Evolutionary conservation across 2,113 vertebrate species (phyloP), one percentile per base, ranked within the genome.

Genomic region (Lota lota): DNA sequence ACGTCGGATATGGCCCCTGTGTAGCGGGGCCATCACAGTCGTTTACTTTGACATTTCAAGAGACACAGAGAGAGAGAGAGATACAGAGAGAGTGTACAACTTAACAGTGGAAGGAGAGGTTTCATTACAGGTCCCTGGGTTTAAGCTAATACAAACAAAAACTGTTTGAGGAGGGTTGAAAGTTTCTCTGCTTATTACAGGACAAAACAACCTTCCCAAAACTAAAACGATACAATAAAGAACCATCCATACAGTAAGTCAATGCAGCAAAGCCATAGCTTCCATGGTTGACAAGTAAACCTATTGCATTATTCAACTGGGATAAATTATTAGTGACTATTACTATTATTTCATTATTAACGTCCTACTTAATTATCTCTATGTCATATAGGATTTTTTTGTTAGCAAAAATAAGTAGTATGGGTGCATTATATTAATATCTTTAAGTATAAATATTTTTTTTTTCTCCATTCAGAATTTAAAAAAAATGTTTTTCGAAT

Each of bases 391-490:
- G 72, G 80, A 78, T 33, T 33, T 33, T 33, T 33, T 78, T 81
- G 85, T 87, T 88, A 85, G 80, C 79, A 88, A 89, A 86, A 89
- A 88, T 83, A 90, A 88, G 74, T 77, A 85, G 84, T 89, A 86
- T 81, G 90, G 53, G 16, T 91, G 89, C 88, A 76, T 93, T 67
- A 79, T 68, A 71, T 80, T 66, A 83, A 84, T 92, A 89, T 61
- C 76, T 86, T 89, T 85, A 90, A 89, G 92, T 95, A 93, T 93
- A 95, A 93, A 93, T 93, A 93, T 89, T 87, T 64, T 47, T 47
- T 47, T 47, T 47, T 47, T 14, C 83, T 88, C 87, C 85, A 86
- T 73, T 91, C 90, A 84, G 70, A 86, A 64, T 88, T 89, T 92
- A 94, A 94, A 94, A 95, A 94, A 94, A 94, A 95, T 88, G 64